phyloP scores from a whole-genome alignment of 2,797 vertebrate species.

The Acanthiza pusilla region DNA sequence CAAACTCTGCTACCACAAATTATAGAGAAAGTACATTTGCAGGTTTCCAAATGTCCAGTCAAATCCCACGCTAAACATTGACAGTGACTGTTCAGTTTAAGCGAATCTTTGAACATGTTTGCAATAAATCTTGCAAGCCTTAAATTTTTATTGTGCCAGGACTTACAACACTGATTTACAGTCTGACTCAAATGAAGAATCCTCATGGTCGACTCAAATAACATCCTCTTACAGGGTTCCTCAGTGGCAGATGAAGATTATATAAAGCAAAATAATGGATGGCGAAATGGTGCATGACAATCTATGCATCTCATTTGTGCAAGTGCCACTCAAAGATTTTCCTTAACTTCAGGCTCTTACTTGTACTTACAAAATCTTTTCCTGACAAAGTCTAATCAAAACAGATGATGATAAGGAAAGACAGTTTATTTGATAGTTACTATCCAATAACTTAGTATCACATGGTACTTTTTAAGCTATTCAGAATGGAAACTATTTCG shows the following conservation, averaged over 20 bases:
- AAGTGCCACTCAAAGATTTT: background rate
- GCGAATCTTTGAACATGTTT: background rate
- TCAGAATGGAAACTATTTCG: background rate
- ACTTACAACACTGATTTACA: conserved; percentile 1
- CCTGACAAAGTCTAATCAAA: background rate
- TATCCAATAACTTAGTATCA: background rate
- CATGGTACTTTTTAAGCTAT: background rate
- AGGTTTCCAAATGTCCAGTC: background rate
- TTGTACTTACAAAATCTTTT: background rate
- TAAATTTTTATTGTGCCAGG: background rate
- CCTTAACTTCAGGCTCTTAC: background rate
- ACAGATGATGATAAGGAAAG: background rate
- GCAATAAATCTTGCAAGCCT: background rate
- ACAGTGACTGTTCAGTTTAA: background rate
- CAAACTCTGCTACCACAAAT: background rate
- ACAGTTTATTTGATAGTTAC: background rate
- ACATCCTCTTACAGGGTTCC: background rate
- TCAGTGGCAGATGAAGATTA: background rate
- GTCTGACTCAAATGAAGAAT: background rate
- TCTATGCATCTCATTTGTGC: background rate
- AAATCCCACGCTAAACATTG: background rate
- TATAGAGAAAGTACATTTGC: background rate
- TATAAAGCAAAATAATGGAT: background rate
- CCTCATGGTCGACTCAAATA: background rate
- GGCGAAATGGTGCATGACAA: background rate